Percentiles rank a stretch among this genome's conserved stretches.
These are phyloP conservation scores for Tonatia bakeri DNA, from an alignment of 2,113 vertebrate species.

Conservation along the genomic window DNA sequence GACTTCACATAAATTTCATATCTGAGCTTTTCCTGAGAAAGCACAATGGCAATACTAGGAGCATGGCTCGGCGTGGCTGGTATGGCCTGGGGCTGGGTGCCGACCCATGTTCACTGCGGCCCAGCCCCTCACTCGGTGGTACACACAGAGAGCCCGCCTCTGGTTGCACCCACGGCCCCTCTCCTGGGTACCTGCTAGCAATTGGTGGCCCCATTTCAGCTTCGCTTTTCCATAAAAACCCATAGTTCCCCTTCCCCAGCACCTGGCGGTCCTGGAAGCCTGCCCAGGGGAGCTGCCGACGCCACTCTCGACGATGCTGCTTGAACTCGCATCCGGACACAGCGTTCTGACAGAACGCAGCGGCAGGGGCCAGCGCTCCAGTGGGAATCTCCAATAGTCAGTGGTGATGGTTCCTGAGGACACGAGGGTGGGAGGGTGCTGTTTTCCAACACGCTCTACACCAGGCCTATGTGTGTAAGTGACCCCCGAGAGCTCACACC, in stretches of 20 bases:
- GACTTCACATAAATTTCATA: background rate
- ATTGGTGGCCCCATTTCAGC: background rate
- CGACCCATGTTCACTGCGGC: background rate
- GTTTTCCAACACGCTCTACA: background rate
- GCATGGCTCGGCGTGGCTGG: background rate
- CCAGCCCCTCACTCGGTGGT: background rate
- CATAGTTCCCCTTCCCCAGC: background rate
- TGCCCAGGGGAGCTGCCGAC: background rate
- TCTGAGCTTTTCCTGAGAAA: background rate
- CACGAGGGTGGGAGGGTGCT: background rate
- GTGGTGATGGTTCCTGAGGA: background rate
- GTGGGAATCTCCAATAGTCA: background rate
- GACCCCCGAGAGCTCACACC: background rate
- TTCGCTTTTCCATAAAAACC: background rate
- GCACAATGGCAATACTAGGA: background rate
- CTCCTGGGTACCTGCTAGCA: background rate
- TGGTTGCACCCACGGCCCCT: background rate
- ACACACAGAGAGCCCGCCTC: background rate
- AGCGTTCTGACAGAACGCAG: background rate
- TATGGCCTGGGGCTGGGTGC: background rate
- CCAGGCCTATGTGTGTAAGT: background rate
- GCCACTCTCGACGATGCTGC: background rate
- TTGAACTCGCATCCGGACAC: background rate
- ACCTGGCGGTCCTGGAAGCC: background rate
- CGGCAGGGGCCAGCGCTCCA: background rate